phyloP scores from a whole-genome alignment of 2,113 vertebrate genomes.

The Pristiophorus japonicus region DNA sequence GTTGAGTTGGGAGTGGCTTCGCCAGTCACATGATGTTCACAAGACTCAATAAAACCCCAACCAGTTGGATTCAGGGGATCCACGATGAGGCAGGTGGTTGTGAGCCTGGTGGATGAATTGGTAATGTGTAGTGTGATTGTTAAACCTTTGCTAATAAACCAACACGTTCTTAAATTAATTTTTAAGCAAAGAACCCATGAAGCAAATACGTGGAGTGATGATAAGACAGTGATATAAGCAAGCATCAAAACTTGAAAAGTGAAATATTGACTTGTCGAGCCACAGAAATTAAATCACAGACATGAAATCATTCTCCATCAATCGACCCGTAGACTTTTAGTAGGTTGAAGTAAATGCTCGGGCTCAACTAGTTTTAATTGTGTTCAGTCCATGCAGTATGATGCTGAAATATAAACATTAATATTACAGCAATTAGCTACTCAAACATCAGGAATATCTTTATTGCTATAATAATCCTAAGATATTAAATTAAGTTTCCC shows the following conservation, averaged over 20 bases:
- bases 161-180: too few relatives aligned
- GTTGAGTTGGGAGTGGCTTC: too few relatives aligned
- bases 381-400: background rate
- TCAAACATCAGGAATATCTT: background rate
- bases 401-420: background rate
- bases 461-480: background rate
- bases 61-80: too few relatives aligned
- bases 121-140: too few relatives aligned
- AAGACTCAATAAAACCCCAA: too few relatives aligned
- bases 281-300: background rate
- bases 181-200: too few relatives aligned
- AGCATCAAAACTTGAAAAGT: background rate
- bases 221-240: background rate
- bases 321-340: background rate
- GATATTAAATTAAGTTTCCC: background rate
- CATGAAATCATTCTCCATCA: background rate
- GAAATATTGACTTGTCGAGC: background rate
- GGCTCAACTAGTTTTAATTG: background rate
- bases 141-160: too few relatives aligned
- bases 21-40: too few relatives aligned
- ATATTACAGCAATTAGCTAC: background rate
- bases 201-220: too few relatives aligned
- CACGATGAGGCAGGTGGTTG: too few relatives aligned
- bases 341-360: background rate
- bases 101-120: too few relatives aligned